Base-by-base conservation (phyloP, 1,140 invertebrate species). In the Rhynchophorus ferrugineus region DNA sequence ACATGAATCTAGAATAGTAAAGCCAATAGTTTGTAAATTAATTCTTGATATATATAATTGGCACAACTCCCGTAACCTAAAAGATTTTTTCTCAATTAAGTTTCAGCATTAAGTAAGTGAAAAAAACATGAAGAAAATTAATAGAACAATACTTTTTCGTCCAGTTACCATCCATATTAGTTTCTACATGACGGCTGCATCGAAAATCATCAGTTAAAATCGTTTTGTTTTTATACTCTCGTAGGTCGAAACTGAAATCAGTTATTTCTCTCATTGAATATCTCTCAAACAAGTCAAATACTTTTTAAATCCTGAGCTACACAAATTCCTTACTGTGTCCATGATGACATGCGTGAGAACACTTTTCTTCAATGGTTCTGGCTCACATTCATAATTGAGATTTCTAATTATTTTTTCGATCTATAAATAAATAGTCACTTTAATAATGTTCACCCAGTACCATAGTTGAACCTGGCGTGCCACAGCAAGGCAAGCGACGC, bases 1-100 rank as follows among this genome's bases (percentile, higher is more conserved):
- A 0, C 19, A 34, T 34, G 48, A 53, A n/a, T 56, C 50, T 8
- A 44, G 24, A 8, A 56, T 52, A 42, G 44, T 51, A 16, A 47
- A 24, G 17, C 38, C 42, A 9, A 58, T 20, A 17, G 49, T 33
- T 21, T 56, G 39, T 14, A 62, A 16, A 44, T 60, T 42, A 14
- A 58, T 54, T 22, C 54, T 47, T 7, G 58, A 49, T 19, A 41
- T 49, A 39, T 62, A 62, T 2, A 54, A 36, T 2, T 34, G 19
- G 34, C 61, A 62, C 14, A 60, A 47, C 51, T 62, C 56, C 35
- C 58, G 16, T 35, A 62, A 49, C 41, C 61, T 62, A 44, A 37
- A 57, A 61, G 2, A 50, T 24, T 20, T 7, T n/a, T 43, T 13
- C 14, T 34, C 9, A n/a, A 18, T 1, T 43, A 7, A 41, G 19